Evolutionary conservation across 1,140 invertebrate genomes (phyloP).

Genomic region (Periplaneta americana): DNA sequence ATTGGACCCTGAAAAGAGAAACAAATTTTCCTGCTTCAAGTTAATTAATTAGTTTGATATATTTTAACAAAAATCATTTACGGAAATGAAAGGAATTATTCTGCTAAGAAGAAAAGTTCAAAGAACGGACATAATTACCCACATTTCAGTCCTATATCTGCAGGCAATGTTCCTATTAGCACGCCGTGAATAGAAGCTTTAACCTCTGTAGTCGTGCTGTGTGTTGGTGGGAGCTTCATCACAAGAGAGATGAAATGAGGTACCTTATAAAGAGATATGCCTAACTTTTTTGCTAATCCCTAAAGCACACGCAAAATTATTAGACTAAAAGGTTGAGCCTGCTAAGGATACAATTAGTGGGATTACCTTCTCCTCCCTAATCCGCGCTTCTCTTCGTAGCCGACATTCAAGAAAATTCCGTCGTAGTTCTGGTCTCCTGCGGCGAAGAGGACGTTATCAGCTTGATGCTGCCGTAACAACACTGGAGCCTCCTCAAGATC

Average conservation of each 20-base stretch:
- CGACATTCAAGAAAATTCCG: no score
- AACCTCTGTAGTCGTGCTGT: background rate
- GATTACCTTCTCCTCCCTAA: background rate
- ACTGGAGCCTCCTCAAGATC: no score
- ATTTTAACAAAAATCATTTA: background rate
- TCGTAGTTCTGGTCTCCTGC: background rate
- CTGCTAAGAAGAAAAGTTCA: background rate
- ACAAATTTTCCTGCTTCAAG: background rate
- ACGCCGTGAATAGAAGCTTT: background rate
- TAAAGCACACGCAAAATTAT: background rate
- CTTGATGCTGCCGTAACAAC: no score
- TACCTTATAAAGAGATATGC: background rate
- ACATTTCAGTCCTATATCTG: background rate
- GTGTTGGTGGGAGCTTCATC: background rate
- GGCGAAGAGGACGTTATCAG: no score
- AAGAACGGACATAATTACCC: background rate
- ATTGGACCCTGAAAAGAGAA: background rate
- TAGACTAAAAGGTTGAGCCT: background rate
- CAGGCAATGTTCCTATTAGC: background rate
- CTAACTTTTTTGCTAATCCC: background rate
- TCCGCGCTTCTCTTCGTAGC: no score
- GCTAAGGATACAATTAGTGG: background rate
- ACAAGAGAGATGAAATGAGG: background rate
- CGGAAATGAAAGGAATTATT: background rate
- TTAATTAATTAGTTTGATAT: background rate